These are phyloP conservation scores for Selenia dentaria DNA, from an alignment of 2,888 invertebrate species.

Conservation along the genomic window DNA sequence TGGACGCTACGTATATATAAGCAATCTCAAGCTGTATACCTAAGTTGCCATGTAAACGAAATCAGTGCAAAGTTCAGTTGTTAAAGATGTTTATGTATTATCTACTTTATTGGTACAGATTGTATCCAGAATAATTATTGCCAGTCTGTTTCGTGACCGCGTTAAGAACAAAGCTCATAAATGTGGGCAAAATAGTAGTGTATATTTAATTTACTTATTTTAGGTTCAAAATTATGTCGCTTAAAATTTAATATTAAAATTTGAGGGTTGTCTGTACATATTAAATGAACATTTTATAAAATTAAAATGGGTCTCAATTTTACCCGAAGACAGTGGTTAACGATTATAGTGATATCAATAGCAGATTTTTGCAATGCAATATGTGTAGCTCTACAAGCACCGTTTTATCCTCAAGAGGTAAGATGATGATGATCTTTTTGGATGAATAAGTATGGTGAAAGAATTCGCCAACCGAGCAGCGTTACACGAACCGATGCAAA, in stretches of 20 bases:
- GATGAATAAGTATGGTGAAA: too few species aligned
- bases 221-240: slow-evolving; percentile 7
- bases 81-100: slow-evolving; percentile 11
- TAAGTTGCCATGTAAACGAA: slow-evolving; percentile 39
- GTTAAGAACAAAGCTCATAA: slow-evolving; percentile 42
- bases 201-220: too few species aligned
- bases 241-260: slow-evolving; percentile 41
- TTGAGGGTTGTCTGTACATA: neutral
- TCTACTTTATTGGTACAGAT: slow-evolving; percentile 28
- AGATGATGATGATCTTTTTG: slow-evolving; percentile 39
- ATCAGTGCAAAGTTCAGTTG: slow-evolving; percentile 43
- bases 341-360: slow-evolving; percentile 90
- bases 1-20: neutral
- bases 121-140: slow-evolving; percentile 49
- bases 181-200: slow-evolving; percentile 50
- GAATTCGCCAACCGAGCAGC: too few species aligned
- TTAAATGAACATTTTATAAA: neutral
- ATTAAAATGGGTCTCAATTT: slow-evolving; percentile 85
- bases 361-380: slow-evolving; percentile 94
- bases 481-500: too few species aligned
- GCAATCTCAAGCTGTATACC: neutral
- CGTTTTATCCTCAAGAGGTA: slow-evolving; percentile 94
- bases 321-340: slow-evolving; percentile 90
- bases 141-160: slow-evolving; percentile 54
- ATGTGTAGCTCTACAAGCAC: slow-evolving; percentile 93